phyloP scores from a whole-genome alignment of 2,888 invertebrate species.

The Cheilosia vulpina region DNA sequence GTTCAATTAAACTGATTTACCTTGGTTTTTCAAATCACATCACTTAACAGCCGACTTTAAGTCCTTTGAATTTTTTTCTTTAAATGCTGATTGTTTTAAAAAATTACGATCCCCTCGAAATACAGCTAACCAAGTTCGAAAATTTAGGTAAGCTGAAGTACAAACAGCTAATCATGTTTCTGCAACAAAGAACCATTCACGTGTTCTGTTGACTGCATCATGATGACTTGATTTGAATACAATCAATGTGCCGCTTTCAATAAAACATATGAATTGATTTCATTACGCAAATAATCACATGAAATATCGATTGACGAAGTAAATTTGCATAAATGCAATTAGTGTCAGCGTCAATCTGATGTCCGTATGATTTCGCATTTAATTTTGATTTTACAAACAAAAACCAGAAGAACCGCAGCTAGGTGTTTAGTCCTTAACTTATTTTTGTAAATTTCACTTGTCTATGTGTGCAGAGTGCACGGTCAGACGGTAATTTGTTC shows the following conservation, averaged over 20 bases:
- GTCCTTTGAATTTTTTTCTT: no score
- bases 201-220: constrained; percentile 4
- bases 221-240: constrained; percentile 19
- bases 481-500: constrained; percentile 59
- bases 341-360: constrained; percentile 21
- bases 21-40: no score
- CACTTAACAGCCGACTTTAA: no score
- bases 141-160: no score
- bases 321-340: constrained; percentile 40
- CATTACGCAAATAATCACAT: constrained; percentile 36
- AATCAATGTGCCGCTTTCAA: not conserved
- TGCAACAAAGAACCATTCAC: not conserved
- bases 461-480: not conserved
- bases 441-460: constrained; percentile 30
- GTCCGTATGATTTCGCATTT: not conserved
- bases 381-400: not conserved
- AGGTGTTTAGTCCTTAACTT: not conserved
- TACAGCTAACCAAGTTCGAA: no score
- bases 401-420: not conserved
- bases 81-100: no score
- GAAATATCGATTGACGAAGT: constrained; percentile 31
- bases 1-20: no score
- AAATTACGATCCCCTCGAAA: no score
- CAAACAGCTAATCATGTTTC: not conserved
- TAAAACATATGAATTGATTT: constrained; percentile 2